These are phyloP conservation scores for Sebastes kiyomatsui DNA, from an alignment of 2,797 vertebrate species.

Conservation along the genomic window DNA sequence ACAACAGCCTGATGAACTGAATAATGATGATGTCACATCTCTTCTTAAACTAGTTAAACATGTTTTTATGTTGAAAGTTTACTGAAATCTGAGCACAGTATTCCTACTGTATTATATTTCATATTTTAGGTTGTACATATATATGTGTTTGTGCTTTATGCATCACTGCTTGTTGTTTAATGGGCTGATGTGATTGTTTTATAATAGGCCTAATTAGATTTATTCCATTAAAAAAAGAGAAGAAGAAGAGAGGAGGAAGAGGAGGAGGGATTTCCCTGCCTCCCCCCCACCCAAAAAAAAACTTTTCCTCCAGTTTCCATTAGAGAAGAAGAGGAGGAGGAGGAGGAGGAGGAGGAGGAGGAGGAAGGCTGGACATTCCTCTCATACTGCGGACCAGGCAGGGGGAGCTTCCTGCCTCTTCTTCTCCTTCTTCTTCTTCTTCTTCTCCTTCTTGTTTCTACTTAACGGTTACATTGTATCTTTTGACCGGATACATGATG, in stretches of 20 bases:
- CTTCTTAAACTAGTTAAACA: neutral
- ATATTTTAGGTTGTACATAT: rapidly evolving
- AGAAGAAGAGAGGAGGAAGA: neutral
- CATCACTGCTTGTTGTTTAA: neutral
- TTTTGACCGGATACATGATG: too few species aligned
- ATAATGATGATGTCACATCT: neutral
- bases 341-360: slow-evolving; percentile 1
- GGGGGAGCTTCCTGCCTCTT: slow-evolving; percentile 41
- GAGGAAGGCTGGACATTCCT: slow-evolving; percentile 63
- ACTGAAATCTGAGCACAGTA: neutral
- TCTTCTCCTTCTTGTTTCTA: too few species aligned
- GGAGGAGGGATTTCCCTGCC: slow-evolving; percentile 52
- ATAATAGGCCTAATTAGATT: neutral
- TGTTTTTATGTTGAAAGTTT: neutral
- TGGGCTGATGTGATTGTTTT: neutral
- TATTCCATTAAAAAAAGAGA: neutral
- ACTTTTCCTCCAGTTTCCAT: slow-evolving; percentile 50
- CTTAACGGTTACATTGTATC: too few species aligned
- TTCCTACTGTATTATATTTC: neutral
- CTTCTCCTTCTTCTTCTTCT: neutral
- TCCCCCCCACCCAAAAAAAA: slow-evolving; percentile 25
- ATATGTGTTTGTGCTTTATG: neutral
- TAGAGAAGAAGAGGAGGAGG: neutral
- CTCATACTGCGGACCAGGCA: slow-evolving; percentile 57
- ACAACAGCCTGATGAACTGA: neutral